Evolutionary conservation across 2,113 vertebrate genomes (phyloP).

Genomic region (Nycticorax nycticorax): DNA sequence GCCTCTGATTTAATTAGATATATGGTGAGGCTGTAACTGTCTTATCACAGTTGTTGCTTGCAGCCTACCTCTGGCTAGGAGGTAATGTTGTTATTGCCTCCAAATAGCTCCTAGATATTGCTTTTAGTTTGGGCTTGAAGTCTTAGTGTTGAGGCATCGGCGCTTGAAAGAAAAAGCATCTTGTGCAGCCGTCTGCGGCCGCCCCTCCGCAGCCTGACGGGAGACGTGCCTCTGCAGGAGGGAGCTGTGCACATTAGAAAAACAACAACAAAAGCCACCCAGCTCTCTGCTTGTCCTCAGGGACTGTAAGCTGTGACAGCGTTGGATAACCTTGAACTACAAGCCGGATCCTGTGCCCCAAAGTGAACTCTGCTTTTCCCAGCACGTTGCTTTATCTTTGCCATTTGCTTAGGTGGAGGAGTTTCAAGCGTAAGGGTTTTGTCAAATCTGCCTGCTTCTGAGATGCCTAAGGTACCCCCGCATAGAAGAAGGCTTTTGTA

Average conservation of each 20-base stretch:
- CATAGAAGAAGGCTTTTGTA: background rate
- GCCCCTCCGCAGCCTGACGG: background rate
- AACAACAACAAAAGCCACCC: background rate
- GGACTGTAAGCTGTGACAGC: background rate
- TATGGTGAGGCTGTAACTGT: background rate
- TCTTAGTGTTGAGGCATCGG: background rate
- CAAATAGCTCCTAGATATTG: background rate
- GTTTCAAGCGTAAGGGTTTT: background rate
- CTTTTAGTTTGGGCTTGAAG: background rate
- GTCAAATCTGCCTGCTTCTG: background rate
- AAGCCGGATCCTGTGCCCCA: accelerated
- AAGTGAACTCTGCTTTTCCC: background rate
- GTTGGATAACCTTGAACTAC: background rate
- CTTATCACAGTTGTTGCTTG: background rate
- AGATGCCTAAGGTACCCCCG: background rate
- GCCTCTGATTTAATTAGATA: background rate
- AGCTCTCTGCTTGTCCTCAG: background rate
- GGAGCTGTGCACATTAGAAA: background rate
- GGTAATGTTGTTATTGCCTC: background rate
- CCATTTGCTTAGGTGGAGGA: background rate
- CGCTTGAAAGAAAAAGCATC: background rate
- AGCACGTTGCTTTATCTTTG: background rate
- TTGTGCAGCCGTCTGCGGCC: background rate
- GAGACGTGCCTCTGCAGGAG: background rate
- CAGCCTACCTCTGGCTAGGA: background rate